These are phyloP conservation scores for Rhyzopertha dominica DNA, from an alignment of 1,140 invertebrate genomes.

Conservation along the genomic window DNA sequence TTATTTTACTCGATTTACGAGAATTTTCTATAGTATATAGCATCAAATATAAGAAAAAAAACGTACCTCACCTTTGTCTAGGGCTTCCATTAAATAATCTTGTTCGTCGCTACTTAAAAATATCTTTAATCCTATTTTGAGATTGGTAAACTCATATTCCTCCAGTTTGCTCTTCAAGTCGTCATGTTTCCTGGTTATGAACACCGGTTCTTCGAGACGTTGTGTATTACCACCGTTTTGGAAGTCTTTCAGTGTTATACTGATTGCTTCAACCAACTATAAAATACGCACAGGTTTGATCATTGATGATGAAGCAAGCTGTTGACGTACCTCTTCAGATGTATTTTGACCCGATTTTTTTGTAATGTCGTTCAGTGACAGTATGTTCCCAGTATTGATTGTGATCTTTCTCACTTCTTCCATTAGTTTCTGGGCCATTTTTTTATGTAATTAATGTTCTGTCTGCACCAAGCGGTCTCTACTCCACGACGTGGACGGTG, in stretches of 20 bases:
- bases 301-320: conserved; percentile 5
- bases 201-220: conserved; percentile 40
- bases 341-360: conserved; percentile 77
- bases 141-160: conserved; percentile 55
- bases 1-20: too few relatives aligned
- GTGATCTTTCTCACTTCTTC: conserved; percentile 23
- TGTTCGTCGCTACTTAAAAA: conserved; percentile 57
- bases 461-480: too few relatives aligned
- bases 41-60: conserved; percentile 4
- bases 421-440: too few relatives aligned
- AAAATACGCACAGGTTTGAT: conserved; percentile 35
- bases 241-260: conserved; percentile 56
- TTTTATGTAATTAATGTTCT: too few relatives aligned
- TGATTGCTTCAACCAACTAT: conserved; percentile 68
- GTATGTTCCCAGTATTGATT: conserved; percentile 82
- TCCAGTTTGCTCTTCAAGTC: conserved; percentile 55
- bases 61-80: conserved; percentile 50
- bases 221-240: conserved; percentile 40
- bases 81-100: conserved; percentile 50
- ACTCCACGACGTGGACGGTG: too few relatives aligned
- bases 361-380: conserved; percentile 74
- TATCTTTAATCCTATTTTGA: conserved; percentile 62
- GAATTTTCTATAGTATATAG: too few relatives aligned
- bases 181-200: conserved; percentile 50
- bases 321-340: conserved; percentile 67